These are phyloP conservation scores for Harpagoxenus sublaevis DNA, from an alignment of 2,888 invertebrate species.

Conservation along the genomic window DNA sequence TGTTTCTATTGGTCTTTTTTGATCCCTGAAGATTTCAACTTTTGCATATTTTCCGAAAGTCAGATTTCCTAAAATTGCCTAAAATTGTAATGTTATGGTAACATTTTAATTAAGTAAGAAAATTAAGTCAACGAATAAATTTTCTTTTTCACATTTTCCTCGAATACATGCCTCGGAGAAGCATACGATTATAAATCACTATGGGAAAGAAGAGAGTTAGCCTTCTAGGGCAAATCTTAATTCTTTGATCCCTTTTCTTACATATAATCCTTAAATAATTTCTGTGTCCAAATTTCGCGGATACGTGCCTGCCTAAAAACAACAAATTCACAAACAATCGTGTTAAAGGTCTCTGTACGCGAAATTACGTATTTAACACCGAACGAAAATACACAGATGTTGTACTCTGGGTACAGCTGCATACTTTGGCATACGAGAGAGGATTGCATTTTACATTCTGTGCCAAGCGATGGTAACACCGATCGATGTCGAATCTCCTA, in stretches of 20 bases:
- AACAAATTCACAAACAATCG: conserved; percentile 1
- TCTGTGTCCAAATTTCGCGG: background rate
- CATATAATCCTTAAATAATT: conserved; percentile 11
- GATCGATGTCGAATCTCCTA: conserved; percentile 39
- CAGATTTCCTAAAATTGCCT: background rate
- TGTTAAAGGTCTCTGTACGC: conserved; percentile 2
- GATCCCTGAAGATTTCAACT: background rate
- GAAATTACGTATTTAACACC: conserved; percentile 25
- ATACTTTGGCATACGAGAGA: conserved; percentile 74
- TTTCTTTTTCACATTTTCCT: background rate
- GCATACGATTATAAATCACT: background rate
- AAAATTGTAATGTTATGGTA: background rate
- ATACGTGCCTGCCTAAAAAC: background rate
- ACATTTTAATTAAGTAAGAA: background rate
- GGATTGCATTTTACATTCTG: conserved; percentile 66
- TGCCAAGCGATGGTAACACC: conserved; percentile 67
- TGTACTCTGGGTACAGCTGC: conserved; percentile 71
- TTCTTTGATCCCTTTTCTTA: conserved; percentile 18
- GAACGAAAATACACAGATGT: conserved; percentile 57
- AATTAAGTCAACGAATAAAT: conserved; percentile 4
- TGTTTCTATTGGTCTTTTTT: background rate
- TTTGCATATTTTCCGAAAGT: background rate
- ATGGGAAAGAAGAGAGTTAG: conserved; percentile 2
- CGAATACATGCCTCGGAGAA: background rate
- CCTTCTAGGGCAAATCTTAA: background rate